Evolutionary conservation across 2,888 invertebrate genomes (phyloP).

Genomic region (Cynaeus angustus): DNA sequence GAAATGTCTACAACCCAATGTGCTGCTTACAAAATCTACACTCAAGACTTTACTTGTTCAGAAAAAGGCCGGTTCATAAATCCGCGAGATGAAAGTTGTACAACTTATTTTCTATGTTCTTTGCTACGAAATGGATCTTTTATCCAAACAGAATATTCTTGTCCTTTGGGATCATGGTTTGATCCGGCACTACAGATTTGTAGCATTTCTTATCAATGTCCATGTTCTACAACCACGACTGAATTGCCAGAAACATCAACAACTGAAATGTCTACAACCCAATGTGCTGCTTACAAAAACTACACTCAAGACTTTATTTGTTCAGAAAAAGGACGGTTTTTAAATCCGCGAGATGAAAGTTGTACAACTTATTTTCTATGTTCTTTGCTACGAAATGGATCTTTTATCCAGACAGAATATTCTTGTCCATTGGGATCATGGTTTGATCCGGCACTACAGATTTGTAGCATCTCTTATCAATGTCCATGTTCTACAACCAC

Average conservation of each 20-base stretch:
- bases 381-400: conserved; percentile 44
- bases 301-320: conserved; percentile 48
- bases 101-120: conserved; percentile 54
- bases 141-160: conserved; percentile 56
- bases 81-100: conserved; percentile 52
- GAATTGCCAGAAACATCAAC: conserved; percentile 1
- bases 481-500: conserved; percentile 33
- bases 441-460: conserved; percentile 69
- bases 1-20: too few species aligned
- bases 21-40: too few species aligned
- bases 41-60: conserved; percentile 51
- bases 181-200: conserved; percentile 70
- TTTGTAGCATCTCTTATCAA: conserved; percentile 65
- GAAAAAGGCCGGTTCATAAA: conserved; percentile 52
- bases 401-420: conserved; percentile 49
- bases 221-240: neutral
- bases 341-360: conserved; percentile 51
- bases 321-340: conserved; percentile 48
- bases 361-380: conserved; percentile 55
- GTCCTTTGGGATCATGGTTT: conserved; percentile 68
- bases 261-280: conserved; percentile 1
- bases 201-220: conserved; percentile 60
- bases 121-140: conserved; percentile 46
- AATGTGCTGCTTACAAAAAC: neutral
- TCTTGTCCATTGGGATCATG: conserved; percentile 68